Conservation (phyloP, 2,888 invertebrate species). For the Microctonus aethiopoides region DNA sequence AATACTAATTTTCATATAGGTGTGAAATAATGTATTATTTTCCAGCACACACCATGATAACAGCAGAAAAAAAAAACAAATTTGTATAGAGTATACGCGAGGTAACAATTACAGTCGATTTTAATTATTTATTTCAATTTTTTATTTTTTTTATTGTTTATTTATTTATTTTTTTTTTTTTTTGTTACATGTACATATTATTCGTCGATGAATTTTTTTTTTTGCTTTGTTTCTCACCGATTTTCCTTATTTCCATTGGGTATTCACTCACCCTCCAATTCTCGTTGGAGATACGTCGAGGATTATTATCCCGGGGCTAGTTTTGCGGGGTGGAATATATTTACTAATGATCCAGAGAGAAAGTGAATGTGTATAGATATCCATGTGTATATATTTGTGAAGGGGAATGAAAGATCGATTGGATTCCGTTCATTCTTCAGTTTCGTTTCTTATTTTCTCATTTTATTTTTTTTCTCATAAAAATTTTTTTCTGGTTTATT, state of each 20-base stretch:
- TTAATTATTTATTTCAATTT: conserved; percentile 8
- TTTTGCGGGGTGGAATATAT: conserved; percentile 19
- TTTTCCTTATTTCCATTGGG: not conserved
- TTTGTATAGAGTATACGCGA: too few relatives aligned
- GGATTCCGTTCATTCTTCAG: conserved; percentile 3
- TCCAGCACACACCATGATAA: not conserved
- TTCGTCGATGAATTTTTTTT: not conserved
- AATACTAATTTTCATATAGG: conserved; percentile 22
- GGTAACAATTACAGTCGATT: not conserved
- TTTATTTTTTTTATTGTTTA: not conserved
- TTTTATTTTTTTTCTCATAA: not conserved
- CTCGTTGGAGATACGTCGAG: not conserved
- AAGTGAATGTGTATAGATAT: not conserved
- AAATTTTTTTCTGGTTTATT: not conserved
- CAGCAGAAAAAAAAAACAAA: not conserved
- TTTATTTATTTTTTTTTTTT: not conserved
- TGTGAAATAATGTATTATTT: conserved; percentile 16
- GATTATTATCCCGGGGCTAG: conserved; percentile 20
- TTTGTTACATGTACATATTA: too few relatives aligned
- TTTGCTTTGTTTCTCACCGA: not conserved
- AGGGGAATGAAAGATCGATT: conserved; percentile 12
- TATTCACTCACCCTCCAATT: not conserved
- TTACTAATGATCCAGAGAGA: conserved; percentile 17
- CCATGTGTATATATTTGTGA: conserved; percentile 20
- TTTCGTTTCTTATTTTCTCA: conserved; percentile 4